Conservation (phyloP, 2,888 invertebrate species). For the Caenorhabditis parvicauda region DNA sequence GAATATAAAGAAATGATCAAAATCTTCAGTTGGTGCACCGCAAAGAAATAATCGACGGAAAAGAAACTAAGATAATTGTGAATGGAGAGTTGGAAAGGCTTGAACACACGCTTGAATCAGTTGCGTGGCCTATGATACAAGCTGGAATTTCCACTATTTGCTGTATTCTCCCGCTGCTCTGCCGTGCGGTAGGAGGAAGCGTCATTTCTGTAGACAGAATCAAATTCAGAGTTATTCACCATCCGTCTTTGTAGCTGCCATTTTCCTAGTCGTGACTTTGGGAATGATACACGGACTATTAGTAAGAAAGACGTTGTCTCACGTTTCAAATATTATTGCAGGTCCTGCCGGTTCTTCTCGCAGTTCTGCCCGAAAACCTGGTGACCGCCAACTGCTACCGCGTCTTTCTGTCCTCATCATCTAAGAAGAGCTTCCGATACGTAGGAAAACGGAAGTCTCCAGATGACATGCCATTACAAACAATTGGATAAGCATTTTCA, state of each 20-base stretch:
- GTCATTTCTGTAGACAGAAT: not conserved
- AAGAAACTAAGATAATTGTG: conserved; percentile 47
- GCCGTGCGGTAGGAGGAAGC: conserved; percentile 39
- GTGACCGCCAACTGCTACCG: conserved; percentile 53
- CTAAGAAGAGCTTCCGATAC: conserved; percentile 50
- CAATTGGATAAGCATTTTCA: too few species aligned
- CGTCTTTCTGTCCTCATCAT: conserved; percentile 49
- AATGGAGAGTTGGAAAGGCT: conserved; percentile 44
- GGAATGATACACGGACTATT: conserved; percentile 56
- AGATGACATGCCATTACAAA: too few species aligned
- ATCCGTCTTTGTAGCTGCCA: conserved; percentile 57
- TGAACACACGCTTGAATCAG: conserved; percentile 49
- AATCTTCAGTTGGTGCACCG: conserved; percentile 41
- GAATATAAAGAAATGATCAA: too few species aligned
- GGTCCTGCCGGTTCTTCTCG: conserved; percentile 56
- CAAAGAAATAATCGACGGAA: conserved; percentile 46
- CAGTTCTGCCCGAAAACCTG: conserved; percentile 48
- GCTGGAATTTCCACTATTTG: conserved; percentile 57
- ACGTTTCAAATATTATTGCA: conserved; percentile 8
- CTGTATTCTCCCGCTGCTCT: conserved; percentile 55
- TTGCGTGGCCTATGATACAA: conserved; percentile 62
- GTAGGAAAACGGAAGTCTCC: too few species aligned
- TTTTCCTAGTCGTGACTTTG: conserved; percentile 56
- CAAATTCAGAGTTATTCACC: conserved; percentile 50
- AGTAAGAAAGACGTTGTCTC: conserved; percentile 14